phyloP scores from a whole-genome alignment of 2,113 vertebrate species.

The Tetrao urogallus region DNA sequence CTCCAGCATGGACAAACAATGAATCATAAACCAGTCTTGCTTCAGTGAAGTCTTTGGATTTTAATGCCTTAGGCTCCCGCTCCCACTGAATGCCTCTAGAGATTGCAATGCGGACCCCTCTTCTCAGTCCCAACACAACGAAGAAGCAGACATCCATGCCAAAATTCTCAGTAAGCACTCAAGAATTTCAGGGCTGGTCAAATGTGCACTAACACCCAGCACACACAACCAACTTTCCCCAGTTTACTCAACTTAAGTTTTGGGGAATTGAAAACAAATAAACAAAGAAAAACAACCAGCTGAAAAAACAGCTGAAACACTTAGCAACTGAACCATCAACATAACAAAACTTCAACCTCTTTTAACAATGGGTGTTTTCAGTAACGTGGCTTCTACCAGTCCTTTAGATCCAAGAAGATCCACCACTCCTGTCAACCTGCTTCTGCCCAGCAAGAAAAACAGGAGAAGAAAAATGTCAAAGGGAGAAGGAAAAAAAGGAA shows the following conservation, averaged over 20 bases:
- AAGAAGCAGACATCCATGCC: background rate
- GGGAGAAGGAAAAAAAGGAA: accelerated
- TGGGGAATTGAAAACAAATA: background rate
- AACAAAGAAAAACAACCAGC: too few relatives aligned
- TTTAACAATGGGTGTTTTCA: background rate
- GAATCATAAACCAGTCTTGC: background rate
- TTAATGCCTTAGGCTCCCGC: background rate
- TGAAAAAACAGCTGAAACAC: background rate
- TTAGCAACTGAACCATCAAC: background rate
- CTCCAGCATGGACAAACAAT: background rate
- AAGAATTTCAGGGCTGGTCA: background rate
- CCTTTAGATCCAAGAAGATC: background rate
- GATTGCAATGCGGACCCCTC: background rate
- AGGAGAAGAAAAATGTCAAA: background rate
- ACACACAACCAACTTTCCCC: background rate
- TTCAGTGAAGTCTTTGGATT: background rate
- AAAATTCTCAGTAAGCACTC: background rate
- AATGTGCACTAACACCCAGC: background rate
- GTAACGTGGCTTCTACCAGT: background rate
- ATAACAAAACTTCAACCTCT: background rate
- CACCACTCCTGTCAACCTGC: background rate
- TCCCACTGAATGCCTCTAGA: background rate
- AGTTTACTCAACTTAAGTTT: background rate
- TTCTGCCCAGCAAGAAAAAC: background rate
- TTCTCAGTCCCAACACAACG: background rate